phyloP scores from a whole-genome alignment of 2,113 vertebrate species.

The Bubalus kerabau region DNA sequence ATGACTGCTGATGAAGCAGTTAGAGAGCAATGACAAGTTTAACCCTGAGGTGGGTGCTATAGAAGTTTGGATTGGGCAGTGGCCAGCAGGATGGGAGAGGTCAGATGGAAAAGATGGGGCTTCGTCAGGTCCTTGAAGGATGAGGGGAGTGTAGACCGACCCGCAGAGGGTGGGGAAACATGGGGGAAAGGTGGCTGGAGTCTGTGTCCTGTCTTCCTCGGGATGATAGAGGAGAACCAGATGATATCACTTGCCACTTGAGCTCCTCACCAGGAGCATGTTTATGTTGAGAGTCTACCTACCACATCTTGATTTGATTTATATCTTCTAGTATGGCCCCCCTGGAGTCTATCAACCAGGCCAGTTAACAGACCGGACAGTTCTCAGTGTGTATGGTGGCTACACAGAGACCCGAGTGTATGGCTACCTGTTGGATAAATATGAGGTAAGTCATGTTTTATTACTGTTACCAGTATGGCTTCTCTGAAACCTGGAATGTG shows the following conservation, averaged over 20 bases:
- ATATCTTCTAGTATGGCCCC: constrained; percentile 77
- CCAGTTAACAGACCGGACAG: constrained; percentile 80
- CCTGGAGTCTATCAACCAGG: constrained; percentile 82
- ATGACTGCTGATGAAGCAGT: neutral
- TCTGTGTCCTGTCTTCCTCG: neutral
- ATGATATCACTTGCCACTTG: neutral
- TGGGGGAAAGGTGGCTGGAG: neutral
- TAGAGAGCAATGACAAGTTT: neutral
- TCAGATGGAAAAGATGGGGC: neutral
- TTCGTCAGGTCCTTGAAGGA: neutral
- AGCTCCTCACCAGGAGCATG: neutral
- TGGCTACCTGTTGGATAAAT: constrained; percentile 86
- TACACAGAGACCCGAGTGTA: constrained; percentile 58
- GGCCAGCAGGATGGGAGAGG: neutral
- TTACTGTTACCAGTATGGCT: neutral
- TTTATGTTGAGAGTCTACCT: neutral
- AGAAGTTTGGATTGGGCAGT: neutral
- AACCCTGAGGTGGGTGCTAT: neutral
- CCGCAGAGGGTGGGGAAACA: neutral
- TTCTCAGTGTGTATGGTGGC: constrained; percentile 87
- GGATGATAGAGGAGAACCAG: neutral
- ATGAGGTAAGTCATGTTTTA: constrained; percentile 79
- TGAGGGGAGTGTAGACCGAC: neutral
- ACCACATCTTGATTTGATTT: constrained; percentile 27
- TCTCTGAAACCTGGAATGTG: neutral